These are phyloP conservation scores for Pitangus sulphuratus DNA, from an alignment of 2,797 vertebrate species.

Conservation along the genomic window DNA sequence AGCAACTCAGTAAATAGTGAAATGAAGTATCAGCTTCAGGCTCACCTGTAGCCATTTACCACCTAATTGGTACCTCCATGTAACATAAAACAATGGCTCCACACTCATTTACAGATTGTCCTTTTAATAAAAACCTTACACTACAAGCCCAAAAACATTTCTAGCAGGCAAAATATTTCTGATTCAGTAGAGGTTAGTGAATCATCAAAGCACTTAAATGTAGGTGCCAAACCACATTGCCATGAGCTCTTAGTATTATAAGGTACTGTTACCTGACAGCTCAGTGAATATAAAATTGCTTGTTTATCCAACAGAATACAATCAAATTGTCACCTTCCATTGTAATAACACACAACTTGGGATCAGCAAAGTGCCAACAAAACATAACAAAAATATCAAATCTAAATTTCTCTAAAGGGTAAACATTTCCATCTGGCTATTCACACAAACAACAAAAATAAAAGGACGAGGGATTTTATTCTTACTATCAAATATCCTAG, in stretches of 20 bases:
- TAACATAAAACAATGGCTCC: constrained; percentile 57
- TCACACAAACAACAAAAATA: neutral
- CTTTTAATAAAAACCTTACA: constrained; percentile 72
- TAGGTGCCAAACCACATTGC: constrained; percentile 90
- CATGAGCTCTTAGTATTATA: constrained; percentile 87
- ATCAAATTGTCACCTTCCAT: constrained; percentile 95
- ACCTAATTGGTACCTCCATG: constrained; percentile 16
- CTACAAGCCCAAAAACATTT: constrained; percentile 71
- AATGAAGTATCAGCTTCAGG: constrained; percentile 39
- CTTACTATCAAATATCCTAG: constrained; percentile 45
- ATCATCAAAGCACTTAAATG: constrained; percentile 81
- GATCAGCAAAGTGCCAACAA: constrained; percentile 80
- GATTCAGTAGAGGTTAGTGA: constrained; percentile 77
- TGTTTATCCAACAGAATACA: constrained; percentile 89
- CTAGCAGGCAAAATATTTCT: constrained; percentile 75
- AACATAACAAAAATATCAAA: constrained; percentile 74
- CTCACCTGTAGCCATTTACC: constrained; percentile 34
- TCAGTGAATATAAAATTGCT: constrained; percentile 89
- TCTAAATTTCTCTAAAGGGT: constrained; percentile 68
- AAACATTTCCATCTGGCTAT: constrained; percentile 69
- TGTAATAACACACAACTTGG: constrained; percentile 86
- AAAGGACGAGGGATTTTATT: constrained; percentile 30
- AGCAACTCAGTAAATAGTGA: neutral
- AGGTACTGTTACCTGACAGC: constrained; percentile 93
- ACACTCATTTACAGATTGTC: constrained; percentile 58